These are phyloP conservation scores for Lasioglossum marginatum DNA, from an alignment of 2,888 invertebrate genomes.

Conservation along the genomic window DNA sequence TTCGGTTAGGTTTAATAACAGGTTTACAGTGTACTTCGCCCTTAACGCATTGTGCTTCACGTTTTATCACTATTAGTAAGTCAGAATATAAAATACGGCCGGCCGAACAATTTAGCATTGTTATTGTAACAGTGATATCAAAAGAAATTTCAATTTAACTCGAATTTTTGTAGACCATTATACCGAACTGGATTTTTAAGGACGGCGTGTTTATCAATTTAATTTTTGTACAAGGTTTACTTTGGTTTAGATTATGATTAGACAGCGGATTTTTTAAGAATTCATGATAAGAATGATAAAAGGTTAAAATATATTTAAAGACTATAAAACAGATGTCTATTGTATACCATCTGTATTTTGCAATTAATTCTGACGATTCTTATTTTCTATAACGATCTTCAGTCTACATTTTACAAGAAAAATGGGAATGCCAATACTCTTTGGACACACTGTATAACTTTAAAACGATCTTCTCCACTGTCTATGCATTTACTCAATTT, in stretches of 20 bases:
- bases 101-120: neutral
- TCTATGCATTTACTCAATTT: no score
- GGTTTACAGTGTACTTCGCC: neutral
- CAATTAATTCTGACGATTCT: no score
- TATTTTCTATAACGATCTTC: no score
- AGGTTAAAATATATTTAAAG: no score
- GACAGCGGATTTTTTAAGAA: neutral
- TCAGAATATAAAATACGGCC: neutral
- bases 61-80: neutral
- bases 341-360: no score
- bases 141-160: neutral
- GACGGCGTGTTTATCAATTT: neutral
- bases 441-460: no score
- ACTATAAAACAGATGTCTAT: no score
- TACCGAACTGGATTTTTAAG: neutral
- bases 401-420: no score
- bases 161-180: neutral
- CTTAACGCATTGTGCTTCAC: neutral
- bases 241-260: neutral
- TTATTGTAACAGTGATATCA: neutral
- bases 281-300: neutral
- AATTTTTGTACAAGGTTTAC: neutral
- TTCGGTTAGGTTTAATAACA: conserved; percentile 10
- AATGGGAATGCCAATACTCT: no score
- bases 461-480: no score